Base-by-base conservation (phyloP, 2,888 invertebrate species). In the Xestia xanthographa region DNA sequence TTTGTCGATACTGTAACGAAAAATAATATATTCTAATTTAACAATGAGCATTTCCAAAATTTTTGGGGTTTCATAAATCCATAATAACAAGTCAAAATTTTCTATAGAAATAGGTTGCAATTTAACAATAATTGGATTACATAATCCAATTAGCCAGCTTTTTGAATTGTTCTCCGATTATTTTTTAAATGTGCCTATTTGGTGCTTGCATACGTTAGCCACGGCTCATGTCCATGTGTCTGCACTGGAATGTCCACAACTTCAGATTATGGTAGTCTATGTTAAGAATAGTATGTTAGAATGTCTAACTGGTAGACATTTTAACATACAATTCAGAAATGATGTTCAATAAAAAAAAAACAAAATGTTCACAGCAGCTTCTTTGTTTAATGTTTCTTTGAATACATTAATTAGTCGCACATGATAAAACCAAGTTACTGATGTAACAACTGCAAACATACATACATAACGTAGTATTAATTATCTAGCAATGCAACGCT, bases 1-100 rank as follows among this genome's bases (percentile, higher is more conserved):
- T 97, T 99, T 99, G 97, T 99, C 99, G 97, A 99, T 99, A 97
- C 99, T 99, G 97, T 82, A 98, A 96, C 26, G 66, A 66, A 80
- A 84, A 69, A 84, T 73, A 79, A 75, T 65, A 77, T 11, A 72
- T 71, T 34, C 9, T 73, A 29, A 41, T 41, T 48, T n/a, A 71
- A 29, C 9, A n/a, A 62, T 14, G 11, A 53, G n/a, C 43, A 71
- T 53, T 79, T 45, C 5, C n/a, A 38, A 53, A 12, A 29, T 22
- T 41, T 56, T 26, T 48, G 22, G 38, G 38, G 22, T 14, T 60
- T 2, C 4, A 43, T 58, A 50, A 60, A 62, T 50, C 12, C 12
- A 48, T 48, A 34, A 56, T 56, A 11, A 45, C 11, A 26, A 56
- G 14, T 56, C 5, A 5, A 26, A 12, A 29, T 58, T 58, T 58